These are phyloP conservation scores for Rhinophrynus dorsalis DNA, from an alignment of 2,797 vertebrate genomes.

Conservation along the genomic window DNA sequence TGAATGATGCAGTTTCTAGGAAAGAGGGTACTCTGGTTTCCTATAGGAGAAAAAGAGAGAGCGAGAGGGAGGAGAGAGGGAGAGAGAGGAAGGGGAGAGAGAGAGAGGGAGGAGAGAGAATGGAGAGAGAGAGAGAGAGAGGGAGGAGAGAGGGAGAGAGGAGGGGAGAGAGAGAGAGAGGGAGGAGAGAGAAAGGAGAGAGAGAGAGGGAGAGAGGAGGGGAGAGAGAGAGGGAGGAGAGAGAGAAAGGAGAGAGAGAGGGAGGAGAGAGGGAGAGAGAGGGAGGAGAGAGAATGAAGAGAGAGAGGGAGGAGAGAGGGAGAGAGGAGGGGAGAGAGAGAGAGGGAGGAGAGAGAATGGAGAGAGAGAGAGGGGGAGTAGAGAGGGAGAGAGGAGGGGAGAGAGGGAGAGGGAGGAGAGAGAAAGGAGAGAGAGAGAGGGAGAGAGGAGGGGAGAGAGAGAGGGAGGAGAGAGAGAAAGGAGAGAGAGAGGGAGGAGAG, in stretches of 20 bases:
- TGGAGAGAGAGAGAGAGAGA: background rate
- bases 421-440: background rate
- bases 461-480: background rate
- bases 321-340: conserved; percentile 19
- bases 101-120: background rate
- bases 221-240: background rate
- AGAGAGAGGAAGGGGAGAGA: background rate
- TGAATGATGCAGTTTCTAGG: too few relatives aligned
- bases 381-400: background rate
- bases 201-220: background rate
- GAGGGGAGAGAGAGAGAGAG: background rate
- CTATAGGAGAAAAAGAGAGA: too few relatives aligned
- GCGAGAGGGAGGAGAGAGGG: background rate
- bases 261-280: background rate
- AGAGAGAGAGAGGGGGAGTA: too few relatives aligned
- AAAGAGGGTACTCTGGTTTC: too few relatives aligned
- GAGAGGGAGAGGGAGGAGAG: too few relatives aligned
- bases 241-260: background rate
- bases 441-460: background rate
- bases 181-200: background rate
- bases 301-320: background rate
- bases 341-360: conserved; percentile 40
- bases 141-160: background rate
- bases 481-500: background rate
- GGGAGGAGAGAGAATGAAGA: background rate